A percentile compares a stretch with the other conserved stretches of the same genome.
Conservation (phyloP, 2,888 invertebrate genomes). For the Lymantria monacha region DNA sequence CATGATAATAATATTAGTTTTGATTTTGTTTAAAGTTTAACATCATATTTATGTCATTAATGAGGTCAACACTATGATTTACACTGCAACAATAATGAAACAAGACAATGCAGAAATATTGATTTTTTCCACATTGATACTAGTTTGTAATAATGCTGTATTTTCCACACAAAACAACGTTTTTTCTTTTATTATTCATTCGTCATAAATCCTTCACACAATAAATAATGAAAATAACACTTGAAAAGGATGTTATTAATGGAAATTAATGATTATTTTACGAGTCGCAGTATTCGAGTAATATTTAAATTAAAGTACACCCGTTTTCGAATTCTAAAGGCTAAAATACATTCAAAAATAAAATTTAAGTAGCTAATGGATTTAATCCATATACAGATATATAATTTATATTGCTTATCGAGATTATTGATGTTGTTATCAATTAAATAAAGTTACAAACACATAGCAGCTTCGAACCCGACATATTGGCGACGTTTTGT, state of each 20-base stretch:
- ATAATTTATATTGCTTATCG: background rate
- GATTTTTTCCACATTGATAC: slow-evolving; percentile 46
- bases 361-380: slow-evolving; percentile 1
- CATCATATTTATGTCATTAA: slow-evolving; percentile 10
- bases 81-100: slow-evolving; percentile 41
- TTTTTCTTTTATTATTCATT: slow-evolving; percentile 5
- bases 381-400: background rate
- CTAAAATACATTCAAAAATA: slow-evolving; percentile 8
- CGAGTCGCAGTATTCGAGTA: slow-evolving; percentile 12
- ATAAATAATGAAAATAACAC: background rate
- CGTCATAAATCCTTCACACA: slow-evolving; percentile 4
- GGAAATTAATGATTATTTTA: slow-evolving; percentile 8
- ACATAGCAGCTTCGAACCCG: slow-evolving; percentile 40
- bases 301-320: slow-evolving; percentile 23
- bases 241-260: slow-evolving; percentile 5
- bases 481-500: slow-evolving; percentile 49
- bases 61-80: slow-evolving; percentile 11
- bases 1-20: slow-evolving; percentile 41
- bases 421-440: slow-evolving; percentile 12
- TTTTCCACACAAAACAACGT: slow-evolving; percentile 4
- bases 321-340: slow-evolving; percentile 10
- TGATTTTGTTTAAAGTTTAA: slow-evolving; percentile 1
- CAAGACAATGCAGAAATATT: slow-evolving; percentile 61
- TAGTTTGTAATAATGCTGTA: slow-evolving; percentile 25
- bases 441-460: slow-evolving; percentile 56